Evolutionary conservation across 1,140 invertebrate genomes (phyloP), one percentile per base, ranked within the genome.

Genomic region (Popillia japonica): DNA sequence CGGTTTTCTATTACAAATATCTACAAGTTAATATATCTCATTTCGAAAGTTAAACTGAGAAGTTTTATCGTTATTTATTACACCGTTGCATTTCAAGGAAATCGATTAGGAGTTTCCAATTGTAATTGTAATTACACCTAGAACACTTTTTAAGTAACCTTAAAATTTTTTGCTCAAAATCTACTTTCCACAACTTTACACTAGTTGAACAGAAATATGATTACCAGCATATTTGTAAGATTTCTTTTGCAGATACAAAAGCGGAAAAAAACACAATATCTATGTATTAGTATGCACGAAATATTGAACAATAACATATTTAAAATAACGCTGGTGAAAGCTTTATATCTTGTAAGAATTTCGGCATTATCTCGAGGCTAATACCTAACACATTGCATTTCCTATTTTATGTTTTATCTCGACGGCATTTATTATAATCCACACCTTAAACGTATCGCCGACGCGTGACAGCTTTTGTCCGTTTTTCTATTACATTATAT

Each of bases 81-180:
- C 27, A 34, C 27, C 27, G 27, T 34, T 34, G 27, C 27, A 34
- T 34, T 34, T 34, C 27, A 34, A 34, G 27, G 27, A 34, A 34
- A 34, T 34, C 27, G 27, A 34, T 34, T 34, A 34, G 27, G 27
- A 34, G 27, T 34, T 34, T 34, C 27, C 27, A 34, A 34, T 34
- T 34, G 27, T 34, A 34, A 34, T 34, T 48, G n/a, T 48, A 48
- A 48, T 48, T 55, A 17, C 48, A 55, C 17, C 17, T 55, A 55
- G 17, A 55, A 55, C 48, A 55, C 11, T 55, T 48, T 48, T 55
- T 55, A 55, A 55, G 17, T 55, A 55, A 55, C 48, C 48, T 55
- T 17, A 17, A 55, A 55, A 1, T 55, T 55, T 55, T 55, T 55
- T 55, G 11, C 17, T 17, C 11, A 55, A 55, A 55, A 17, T 55